Evolutionary conservation across 2,797 vertebrate species (phyloP).

Genomic region (Ctenopoma multispine): DNA sequence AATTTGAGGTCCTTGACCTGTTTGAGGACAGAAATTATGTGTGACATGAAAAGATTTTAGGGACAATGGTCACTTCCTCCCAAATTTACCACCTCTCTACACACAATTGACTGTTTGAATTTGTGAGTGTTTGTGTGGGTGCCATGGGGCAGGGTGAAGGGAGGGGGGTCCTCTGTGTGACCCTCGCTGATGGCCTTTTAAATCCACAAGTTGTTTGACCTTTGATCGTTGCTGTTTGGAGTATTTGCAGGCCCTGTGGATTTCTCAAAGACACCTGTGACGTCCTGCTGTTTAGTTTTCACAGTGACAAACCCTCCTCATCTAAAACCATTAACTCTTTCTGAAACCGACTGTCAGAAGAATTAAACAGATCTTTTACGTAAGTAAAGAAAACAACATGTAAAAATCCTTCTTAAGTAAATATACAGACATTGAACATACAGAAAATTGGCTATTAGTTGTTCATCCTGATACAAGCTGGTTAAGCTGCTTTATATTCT

Average conservation of each 20-base stretch:
- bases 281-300: conserved; percentile 47
- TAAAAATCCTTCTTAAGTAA: too few species aligned
- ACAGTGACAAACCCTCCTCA: conserved; percentile 33
- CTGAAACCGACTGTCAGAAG: conserved; percentile 4
- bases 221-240: conserved; percentile 57
- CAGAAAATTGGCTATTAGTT: too few species aligned
- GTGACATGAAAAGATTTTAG: conserved; percentile 58
- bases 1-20: conserved; percentile 31
- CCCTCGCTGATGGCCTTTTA: conserved; percentile 69
- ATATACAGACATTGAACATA: too few species aligned
- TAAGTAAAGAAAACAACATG: too few species aligned
- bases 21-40: conserved; percentile 66
- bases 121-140: conserved; percentile 33
- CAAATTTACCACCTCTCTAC: conserved; percentile 60
- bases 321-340: conserved; percentile 33
- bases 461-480: too few species aligned
- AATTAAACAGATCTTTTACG: not conserved
- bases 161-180: conserved; percentile 50
- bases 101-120: conserved; percentile 49
- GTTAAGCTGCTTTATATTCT: too few species aligned
- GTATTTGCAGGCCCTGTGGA: conserved; percentile 49
- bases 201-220: conserved; percentile 78
- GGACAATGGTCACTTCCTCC: conserved; percentile 78
- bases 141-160: not conserved
- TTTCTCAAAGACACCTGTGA: conserved; percentile 68